These are phyloP conservation scores for Drosophila kepulauana DNA, from an alignment of 1,140 invertebrate species.

Conservation along the genomic window DNA sequence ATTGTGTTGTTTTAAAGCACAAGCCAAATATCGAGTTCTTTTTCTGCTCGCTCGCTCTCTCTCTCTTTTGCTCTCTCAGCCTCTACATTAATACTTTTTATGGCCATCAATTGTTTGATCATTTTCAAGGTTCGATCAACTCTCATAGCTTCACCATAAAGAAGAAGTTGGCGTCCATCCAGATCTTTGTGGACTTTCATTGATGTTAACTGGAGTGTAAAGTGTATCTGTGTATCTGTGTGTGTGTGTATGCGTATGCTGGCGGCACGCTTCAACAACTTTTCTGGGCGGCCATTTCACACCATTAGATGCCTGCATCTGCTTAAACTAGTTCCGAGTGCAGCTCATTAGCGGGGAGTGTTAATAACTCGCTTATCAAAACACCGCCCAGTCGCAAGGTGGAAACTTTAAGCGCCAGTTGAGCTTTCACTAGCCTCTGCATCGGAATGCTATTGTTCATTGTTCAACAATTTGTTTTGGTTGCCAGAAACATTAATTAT, in stretches of 20 bases:
- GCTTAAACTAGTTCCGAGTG: conserved; percentile 35
- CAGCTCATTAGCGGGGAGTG: conserved; percentile 34
- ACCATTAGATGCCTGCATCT: conserved; percentile 46
- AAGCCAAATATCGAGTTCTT: not conserved
- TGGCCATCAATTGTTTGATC: conserved; percentile 54
- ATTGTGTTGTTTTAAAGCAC: conserved; percentile 31
- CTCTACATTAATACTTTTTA: conserved; percentile 37
- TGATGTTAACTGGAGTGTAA: conserved; percentile 72
- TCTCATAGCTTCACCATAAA: conserved; percentile 30
- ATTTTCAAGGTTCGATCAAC: conserved; percentile 79
- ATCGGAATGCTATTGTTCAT: conserved; percentile 29
- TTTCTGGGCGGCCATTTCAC: conserved; percentile 47
- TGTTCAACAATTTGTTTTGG: conserved; percentile 18
- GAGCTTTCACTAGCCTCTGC: conserved; percentile 33
- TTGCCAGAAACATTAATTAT: conserved; percentile 3
- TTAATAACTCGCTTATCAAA: conserved; percentile 48
- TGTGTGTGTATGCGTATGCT: conserved; percentile 12
- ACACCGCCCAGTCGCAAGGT: conserved; percentile 11
- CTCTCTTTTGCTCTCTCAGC: conserved; percentile 10
- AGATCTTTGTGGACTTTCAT: conserved; percentile 39
- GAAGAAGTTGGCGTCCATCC: conserved; percentile 17
- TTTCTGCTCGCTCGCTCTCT: conserved; percentile 7
- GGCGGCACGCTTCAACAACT: conserved; percentile 46
- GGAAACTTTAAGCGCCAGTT: not conserved
- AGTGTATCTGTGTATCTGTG: conserved; percentile 24